Evolutionary conservation across 2,797 vertebrate species (phyloP).

Genomic region (Sarcoramphus papa): DNA sequence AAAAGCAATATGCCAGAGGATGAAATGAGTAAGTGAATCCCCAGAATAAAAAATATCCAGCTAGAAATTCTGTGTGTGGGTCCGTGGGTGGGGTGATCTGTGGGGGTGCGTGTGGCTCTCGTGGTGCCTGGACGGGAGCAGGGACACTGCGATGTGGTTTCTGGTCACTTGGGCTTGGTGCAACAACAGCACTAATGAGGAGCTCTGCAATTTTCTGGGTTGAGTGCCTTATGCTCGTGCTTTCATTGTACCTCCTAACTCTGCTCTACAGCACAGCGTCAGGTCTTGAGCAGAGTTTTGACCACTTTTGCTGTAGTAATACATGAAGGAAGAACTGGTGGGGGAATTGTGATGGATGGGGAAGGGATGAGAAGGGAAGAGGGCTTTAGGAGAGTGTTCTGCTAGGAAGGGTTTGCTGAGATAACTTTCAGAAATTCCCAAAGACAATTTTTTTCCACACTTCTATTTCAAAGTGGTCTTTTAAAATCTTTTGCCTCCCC

Average conservation of each 20-base stretch:
- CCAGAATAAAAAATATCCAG: neutral
- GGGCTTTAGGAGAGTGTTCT: neutral
- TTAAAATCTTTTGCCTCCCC: neutral
- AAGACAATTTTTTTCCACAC: neutral
- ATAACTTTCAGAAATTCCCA: neutral
- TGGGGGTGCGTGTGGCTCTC: rapidly evolving
- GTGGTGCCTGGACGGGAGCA: neutral
- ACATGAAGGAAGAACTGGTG: neutral
- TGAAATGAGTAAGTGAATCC: neutral
- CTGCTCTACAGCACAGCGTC: neutral
- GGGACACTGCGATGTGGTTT: neutral
- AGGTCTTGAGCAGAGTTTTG: neutral
- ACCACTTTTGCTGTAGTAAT: neutral
- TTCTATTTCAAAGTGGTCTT: neutral
- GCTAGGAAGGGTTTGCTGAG: neutral
- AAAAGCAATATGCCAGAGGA: neutral
- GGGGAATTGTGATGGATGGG: neutral
- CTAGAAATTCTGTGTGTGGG: neutral
- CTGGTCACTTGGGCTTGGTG: neutral
- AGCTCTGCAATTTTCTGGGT: neutral
- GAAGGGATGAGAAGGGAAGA: neutral
- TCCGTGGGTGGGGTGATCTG: neutral
- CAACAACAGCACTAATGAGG: neutral
- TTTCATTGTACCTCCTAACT: neutral
- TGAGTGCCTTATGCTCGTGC: neutral